Conservation (phyloP, 2,888 invertebrate genomes). For the Pardosa pseudoannulata region DNA sequence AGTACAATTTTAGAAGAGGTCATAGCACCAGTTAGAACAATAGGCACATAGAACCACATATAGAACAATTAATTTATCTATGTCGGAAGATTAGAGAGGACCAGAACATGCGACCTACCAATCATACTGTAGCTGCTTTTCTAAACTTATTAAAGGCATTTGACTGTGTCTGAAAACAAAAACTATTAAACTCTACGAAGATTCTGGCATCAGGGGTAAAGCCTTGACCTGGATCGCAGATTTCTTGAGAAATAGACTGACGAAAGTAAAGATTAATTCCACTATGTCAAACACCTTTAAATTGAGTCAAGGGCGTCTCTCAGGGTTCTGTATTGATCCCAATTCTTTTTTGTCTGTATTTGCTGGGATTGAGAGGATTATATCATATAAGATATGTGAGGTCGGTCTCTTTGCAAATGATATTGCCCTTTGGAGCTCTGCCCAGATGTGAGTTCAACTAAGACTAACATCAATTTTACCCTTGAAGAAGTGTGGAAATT, state of each 20-base stretch:
- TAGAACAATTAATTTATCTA: no score
- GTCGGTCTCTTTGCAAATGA: constrained; percentile 18
- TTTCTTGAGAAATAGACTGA: neutral
- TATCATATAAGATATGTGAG: neutral
- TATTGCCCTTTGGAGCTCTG: neutral
- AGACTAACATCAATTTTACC: no score
- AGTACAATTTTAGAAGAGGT: no score
- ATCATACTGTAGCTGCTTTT: neutral
- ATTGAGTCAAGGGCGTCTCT: neutral
- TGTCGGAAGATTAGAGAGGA: neutral
- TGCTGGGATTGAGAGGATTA: neutral
- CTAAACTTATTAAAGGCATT: neutral
- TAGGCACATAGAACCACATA: no score
- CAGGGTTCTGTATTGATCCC: neutral
- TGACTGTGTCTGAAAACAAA: neutral
- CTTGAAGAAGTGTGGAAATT: no score
- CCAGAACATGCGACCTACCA: neutral
- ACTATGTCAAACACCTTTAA: neutral
- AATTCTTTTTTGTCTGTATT: neutral
- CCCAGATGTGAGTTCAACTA: neutral
- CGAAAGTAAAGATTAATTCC: neutral
- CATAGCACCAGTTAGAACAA: no score
- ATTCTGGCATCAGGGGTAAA: neutral
- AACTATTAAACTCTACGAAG: neutral
- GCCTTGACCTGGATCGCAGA: constrained; percentile 5